Conservation (phyloP, 2,888 invertebrate genomes). For the Phymatocera aterrima region DNA sequence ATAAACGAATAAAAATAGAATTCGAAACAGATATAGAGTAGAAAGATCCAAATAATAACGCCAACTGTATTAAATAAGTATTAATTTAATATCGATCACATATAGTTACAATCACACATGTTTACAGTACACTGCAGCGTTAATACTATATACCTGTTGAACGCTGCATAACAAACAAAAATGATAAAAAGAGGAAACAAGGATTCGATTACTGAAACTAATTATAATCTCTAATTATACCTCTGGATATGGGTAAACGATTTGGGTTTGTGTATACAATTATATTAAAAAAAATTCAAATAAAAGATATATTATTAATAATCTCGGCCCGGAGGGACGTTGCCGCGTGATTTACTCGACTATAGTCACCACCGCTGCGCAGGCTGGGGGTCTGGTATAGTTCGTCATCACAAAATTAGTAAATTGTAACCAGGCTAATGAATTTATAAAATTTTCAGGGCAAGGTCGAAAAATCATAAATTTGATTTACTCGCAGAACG, state of each 20-base stretch:
- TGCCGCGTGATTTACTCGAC: neutral
- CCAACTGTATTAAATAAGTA: constrained; percentile 64
- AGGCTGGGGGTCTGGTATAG: neutral
- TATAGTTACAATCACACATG: constrained; percentile 70
- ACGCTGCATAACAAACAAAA: neutral
- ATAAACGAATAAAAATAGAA: neutral
- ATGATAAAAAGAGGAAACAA: neutral
- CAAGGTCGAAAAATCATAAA: neutral
- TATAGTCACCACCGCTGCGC: neutral
- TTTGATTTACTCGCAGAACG: constrained; percentile 3
- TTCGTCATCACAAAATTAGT: neutral
- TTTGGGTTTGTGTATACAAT: constrained; percentile 13
- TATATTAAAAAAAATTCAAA: neutral
- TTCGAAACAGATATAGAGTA: neutral
- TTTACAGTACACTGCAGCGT: constrained; percentile 58
- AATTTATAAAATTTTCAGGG: neutral
- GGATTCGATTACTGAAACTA: neutral
- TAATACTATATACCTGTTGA: neutral
- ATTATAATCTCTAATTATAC: neutral
- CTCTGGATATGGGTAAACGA: neutral
- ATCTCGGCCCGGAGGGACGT: neutral
- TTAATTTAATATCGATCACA: constrained; percentile 68
- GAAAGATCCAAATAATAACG: neutral
- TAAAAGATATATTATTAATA: neutral
- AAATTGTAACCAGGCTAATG: constrained; percentile 3